A percentile compares a stretch with the other conserved stretches of the same genome.
phyloP scores from a whole-genome alignment of 2,888 invertebrate genomes.

The Coecobrya sp. region DNA sequence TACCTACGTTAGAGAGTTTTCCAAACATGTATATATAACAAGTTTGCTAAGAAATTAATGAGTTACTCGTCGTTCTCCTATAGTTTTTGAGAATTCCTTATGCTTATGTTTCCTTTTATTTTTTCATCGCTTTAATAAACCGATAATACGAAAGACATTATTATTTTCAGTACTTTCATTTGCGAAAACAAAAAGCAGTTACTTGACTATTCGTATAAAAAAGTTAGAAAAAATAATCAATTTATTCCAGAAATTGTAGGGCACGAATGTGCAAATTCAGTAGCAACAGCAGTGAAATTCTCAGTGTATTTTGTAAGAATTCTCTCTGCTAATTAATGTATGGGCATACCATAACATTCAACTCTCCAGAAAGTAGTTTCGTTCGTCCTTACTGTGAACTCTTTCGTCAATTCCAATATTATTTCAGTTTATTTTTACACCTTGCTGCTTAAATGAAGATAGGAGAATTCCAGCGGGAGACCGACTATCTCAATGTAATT shows the following conservation, averaged over 20 bases:
- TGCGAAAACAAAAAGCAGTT: no score
- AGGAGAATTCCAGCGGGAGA: background rate
- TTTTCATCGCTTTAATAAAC: background rate
- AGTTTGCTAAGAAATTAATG: slow-evolving; percentile 25
- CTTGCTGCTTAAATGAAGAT: background rate
- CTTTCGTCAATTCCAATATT: background rate
- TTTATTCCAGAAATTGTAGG: background rate
- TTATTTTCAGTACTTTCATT: background rate
- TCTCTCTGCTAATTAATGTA: slow-evolving; percentile 14
- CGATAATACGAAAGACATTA: background rate
- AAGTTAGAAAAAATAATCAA: slow-evolving; percentile 15
- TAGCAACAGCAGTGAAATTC: background rate
- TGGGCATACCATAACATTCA: background rate
- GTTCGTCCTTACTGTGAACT: background rate
- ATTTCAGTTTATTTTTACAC: background rate
- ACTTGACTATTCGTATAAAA: no score
- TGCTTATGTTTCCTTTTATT: background rate
- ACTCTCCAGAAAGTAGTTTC: background rate
- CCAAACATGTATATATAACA: background rate
- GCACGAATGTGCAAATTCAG: background rate
- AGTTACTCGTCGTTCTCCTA: no score
- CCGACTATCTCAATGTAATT: background rate
- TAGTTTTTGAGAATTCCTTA: no score
- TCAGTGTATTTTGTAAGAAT: slow-evolving; percentile 1
- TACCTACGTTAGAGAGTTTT: background rate